phyloP scores from a whole-genome alignment of 2,888 invertebrate genomes.

The Tiphia femorata region DNA sequence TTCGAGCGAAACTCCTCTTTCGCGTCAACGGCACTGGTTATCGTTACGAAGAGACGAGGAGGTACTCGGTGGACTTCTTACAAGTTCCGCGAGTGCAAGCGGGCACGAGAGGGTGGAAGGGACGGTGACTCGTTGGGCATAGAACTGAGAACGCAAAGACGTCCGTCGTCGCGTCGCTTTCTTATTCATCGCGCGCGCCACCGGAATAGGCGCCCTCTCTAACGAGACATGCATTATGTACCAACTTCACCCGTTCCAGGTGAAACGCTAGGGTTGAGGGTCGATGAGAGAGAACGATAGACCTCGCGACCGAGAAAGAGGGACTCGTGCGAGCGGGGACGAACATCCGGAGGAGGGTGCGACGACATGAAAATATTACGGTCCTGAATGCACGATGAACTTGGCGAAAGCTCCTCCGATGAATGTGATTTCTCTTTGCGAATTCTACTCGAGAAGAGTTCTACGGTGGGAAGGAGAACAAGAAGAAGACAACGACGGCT shows the following conservation, averaged over 20 bases:
- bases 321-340: not conserved
- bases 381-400: conserved; percentile 16
- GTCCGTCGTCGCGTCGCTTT: conserved; percentile 20
- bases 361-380: conserved; percentile 27
- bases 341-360: conserved; percentile 9
- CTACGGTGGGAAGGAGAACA: too few relatives aligned
- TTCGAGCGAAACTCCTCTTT: too few relatives aligned
- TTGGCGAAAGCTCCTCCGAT: conserved; percentile 17
- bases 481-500: too few relatives aligned
- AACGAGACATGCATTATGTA: conserved; percentile 51
- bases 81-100: not conserved
- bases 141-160: not conserved
- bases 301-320: not conserved
- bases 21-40: conserved; percentile 1
- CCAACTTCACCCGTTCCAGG: conserved; percentile 28
- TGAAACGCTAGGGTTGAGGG: not conserved
- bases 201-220: conserved; percentile 19
- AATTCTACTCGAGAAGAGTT: too few relatives aligned
- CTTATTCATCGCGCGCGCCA: conserved; percentile 34
- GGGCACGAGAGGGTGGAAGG: too few relatives aligned
- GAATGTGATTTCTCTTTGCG: too few relatives aligned
- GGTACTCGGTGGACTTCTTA: too few relatives aligned
- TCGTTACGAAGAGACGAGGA: not conserved
- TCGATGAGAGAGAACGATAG: not conserved
- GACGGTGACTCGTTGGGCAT: not conserved